A percentile compares a stretch with the other conserved stretches of the same genome.
These are phyloP conservation scores for Labia minor DNA, from an alignment of 2,888 invertebrate genomes.

Conservation along the genomic window DNA sequence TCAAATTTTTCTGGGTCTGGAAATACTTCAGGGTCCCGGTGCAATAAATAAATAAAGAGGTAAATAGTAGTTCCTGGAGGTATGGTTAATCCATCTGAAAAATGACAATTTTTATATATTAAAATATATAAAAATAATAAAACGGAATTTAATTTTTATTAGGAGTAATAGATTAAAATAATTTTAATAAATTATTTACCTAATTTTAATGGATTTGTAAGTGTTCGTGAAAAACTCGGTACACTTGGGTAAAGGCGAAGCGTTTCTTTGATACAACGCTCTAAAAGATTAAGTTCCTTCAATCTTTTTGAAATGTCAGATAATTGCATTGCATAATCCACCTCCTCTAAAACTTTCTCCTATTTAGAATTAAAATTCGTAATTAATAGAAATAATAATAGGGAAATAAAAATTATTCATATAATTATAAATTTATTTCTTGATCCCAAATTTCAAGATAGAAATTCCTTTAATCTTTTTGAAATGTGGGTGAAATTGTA, in stretches of 20 bases:
- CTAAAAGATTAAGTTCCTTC: neutral
- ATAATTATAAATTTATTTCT: too few relatives aligned
- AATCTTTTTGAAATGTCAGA: neutral
- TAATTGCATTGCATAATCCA: neutral
- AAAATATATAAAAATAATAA: too few relatives aligned
- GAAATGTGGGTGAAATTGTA: too few relatives aligned
- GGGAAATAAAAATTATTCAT: too few relatives aligned
- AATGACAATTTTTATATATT: too few relatives aligned
- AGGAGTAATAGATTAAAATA: too few relatives aligned
- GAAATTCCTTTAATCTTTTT: too few relatives aligned
- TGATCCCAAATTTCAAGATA: too few relatives aligned
- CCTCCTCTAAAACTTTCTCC: neutral
- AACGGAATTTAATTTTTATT: too few relatives aligned
- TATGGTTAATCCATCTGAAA: slow-evolving; percentile 20
- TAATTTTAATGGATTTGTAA: neutral
- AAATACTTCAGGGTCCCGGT: slow-evolving; percentile 35
- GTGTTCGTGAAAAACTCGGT: neutral
- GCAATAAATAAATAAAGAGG: slow-evolving; percentile 29
- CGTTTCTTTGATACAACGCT: neutral
- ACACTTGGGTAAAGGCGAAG: neutral
- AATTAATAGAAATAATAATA: too few relatives aligned
- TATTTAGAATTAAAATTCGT: too few relatives aligned
- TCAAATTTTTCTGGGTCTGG: slow-evolving; percentile 30
- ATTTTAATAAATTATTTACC: too few relatives aligned
- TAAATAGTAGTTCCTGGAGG: slow-evolving; percentile 27